Conservation (phyloP, 2,113 vertebrate species). For the Dipodomys merriami region DNA sequence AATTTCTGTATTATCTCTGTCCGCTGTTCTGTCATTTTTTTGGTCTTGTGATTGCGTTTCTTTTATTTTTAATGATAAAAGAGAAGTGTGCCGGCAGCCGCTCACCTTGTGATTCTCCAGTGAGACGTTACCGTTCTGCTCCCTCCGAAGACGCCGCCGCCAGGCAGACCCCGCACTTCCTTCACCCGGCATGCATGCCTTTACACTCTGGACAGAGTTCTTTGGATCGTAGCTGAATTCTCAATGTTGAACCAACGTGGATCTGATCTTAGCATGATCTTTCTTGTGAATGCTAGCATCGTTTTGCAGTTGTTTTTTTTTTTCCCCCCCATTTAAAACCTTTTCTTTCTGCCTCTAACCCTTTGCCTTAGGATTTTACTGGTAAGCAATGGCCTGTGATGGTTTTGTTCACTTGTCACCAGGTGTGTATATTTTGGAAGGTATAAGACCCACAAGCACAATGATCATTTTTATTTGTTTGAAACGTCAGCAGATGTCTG, state of each 20-base stretch:
- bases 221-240: slow-evolving; percentile 64
- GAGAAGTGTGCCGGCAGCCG: slow-evolving; percentile 82
- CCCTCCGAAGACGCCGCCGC: slow-evolving; percentile 80
- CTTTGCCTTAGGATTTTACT: slow-evolving; percentile 65
- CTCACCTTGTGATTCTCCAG: slow-evolving; percentile 81
- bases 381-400: slow-evolving; percentile 72
- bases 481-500: slow-evolving; percentile 78
- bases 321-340: slow-evolving; percentile 30
- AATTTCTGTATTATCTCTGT: slow-evolving; percentile 83
- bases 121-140: slow-evolving; percentile 83
- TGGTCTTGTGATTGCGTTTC: slow-evolving; percentile 88
- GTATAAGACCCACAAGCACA: slow-evolving; percentile 88
- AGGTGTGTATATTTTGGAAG: slow-evolving; percentile 79
- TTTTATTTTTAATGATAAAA: slow-evolving; percentile 81
- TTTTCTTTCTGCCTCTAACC: slow-evolving; percentile 29
- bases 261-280: slow-evolving; percentile 79
- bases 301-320: slow-evolving; percentile 44
- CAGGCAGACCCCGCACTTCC: slow-evolving; percentile 74
- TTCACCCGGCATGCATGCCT: slow-evolving; percentile 78
- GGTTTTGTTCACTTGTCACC: slow-evolving; percentile 51
- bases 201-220: slow-evolving; percentile 75
- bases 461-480: slow-evolving; percentile 73
- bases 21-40: slow-evolving; percentile 76
- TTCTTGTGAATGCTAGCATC: slow-evolving; percentile 76
- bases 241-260: slow-evolving; percentile 74